phyloP scores from a whole-genome alignment of 1,140 invertebrate genomes.

The Doryteuthis pealeii region DNA sequence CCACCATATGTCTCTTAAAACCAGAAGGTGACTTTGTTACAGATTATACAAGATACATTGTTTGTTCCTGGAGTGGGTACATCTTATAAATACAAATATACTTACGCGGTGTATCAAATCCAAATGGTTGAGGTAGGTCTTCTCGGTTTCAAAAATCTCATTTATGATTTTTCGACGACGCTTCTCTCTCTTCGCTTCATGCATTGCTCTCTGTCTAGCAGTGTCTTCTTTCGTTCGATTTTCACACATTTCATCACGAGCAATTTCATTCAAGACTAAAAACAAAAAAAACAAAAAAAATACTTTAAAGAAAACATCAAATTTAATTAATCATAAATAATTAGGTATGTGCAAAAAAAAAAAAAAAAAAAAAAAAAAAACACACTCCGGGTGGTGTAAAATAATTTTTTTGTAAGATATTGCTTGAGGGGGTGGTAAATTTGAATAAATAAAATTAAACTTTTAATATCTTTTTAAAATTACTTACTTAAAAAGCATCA shows the following conservation, averaged over 20 bases:
- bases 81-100: background rate
- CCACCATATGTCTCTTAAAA: too few relatives aligned
- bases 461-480: too few relatives aligned
- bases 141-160: conserved; percentile 75
- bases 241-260: conserved; percentile 22
- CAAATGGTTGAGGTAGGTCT: conserved; percentile 71
- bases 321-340: too few relatives aligned
- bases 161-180: conserved; percentile 51
- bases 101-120: conserved; percentile 69
- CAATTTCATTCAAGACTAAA: conserved; percentile 39
- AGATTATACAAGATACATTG: background rate
- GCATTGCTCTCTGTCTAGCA: conserved; percentile 21
- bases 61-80: background rate
- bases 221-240: conserved; percentile 15
- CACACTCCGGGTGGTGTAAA: too few relatives aligned
- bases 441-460: too few relatives aligned
- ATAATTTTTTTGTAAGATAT: too few relatives aligned
- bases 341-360: too few relatives aligned
- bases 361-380: too few relatives aligned
- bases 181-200: conserved; percentile 37
- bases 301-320: too few relatives aligned
- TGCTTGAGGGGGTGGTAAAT: too few relatives aligned
- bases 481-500: too few relatives aligned
- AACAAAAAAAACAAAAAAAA: conserved; percentile 6
- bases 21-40: too few relatives aligned